phyloP scores from a whole-genome alignment of 2,113 vertebrate species.

The Hipposideros armiger region DNA sequence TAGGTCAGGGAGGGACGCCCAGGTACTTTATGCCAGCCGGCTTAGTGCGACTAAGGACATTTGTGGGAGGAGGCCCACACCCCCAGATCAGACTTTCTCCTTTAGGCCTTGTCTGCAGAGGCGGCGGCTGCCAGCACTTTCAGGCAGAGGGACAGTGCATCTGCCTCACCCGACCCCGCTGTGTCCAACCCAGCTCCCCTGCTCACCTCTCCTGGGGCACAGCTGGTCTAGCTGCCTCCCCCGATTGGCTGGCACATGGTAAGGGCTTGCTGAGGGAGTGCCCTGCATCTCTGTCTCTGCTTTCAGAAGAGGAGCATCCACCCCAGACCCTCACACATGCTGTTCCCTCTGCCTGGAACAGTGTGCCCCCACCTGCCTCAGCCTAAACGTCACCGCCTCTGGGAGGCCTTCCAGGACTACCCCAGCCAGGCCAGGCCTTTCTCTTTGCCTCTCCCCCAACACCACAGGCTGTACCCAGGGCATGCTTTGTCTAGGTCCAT shows the following conservation, averaged over 20 bases:
- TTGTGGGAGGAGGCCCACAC: not conserved
- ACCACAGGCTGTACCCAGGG: too few species aligned
- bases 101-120: not conserved
- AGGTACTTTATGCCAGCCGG: not conserved
- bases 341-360: not conserved
- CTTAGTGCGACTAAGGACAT: not conserved
- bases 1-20: not conserved
- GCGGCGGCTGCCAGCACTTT: accelerated
- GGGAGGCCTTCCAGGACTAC: not conserved
- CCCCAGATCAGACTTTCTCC: not conserved
- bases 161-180: not conserved
- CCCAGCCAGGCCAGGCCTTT: not conserved
- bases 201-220: not conserved
- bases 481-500: not conserved
- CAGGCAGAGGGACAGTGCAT: not conserved
- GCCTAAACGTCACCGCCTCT: not conserved
- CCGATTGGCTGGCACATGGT: not conserved
- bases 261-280: not conserved
- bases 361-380: not conserved
- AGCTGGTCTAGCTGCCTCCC: not conserved
- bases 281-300: not conserved
- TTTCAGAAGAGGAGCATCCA: not conserved
- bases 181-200: not conserved
- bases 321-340: not conserved
- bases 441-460: not conserved